Base-by-base conservation (phyloP, 1,140 invertebrate species). In the Oreohelix idahoensis region DNA sequence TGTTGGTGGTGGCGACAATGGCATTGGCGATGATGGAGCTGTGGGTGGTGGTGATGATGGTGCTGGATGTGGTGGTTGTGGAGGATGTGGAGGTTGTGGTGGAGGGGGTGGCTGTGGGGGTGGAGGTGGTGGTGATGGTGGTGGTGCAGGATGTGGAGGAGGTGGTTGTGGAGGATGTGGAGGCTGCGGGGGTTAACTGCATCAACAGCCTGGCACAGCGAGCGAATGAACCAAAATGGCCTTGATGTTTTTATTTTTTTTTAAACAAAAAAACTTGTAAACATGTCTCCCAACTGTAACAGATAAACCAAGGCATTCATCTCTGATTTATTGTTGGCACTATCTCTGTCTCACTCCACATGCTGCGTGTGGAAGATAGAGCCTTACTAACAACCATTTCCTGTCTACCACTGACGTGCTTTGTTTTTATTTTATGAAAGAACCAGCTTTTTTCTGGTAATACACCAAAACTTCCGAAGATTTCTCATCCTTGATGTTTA, bases 161-260 rank as follows among this genome's bases (percentile, higher is more conserved):
- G 81, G 79, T 77, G 87, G 0, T 76, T 81, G 42, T 86, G 84
- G 49, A 88, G 86, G 26, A 88, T 69, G 85, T 69, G 79, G 83
- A 23, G 51, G 83, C 53, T 84, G 53, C 26, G 53, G 53, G 10
- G 53, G 53, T 58, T 58, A 58, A 58, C 53, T 58, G 53, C 1
- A 58, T 23, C 10, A 10, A n/a, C 53, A 58, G 23, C 53, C 53
- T 23, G 2, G 17, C 53, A 58, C 42, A 45, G 42, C 15, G 15
- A 5, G 15, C 42, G 15, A 15, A 45, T 45, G 42, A 15, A 58
- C 23, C 53, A 23, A 4, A 23, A 58, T 10, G 23, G 53, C 53
- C 53, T 58, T 58, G 53, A 58, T 4, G 4, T 58, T 58, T n/a
- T 49, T 8, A 23, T 58, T 23, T 23, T 23, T 23, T 23, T 15